Evolutionary conservation across 1,140 invertebrate genomes (phyloP), one percentile per base, ranked within the genome.

Genomic region (Nasonia longicornis): DNA sequence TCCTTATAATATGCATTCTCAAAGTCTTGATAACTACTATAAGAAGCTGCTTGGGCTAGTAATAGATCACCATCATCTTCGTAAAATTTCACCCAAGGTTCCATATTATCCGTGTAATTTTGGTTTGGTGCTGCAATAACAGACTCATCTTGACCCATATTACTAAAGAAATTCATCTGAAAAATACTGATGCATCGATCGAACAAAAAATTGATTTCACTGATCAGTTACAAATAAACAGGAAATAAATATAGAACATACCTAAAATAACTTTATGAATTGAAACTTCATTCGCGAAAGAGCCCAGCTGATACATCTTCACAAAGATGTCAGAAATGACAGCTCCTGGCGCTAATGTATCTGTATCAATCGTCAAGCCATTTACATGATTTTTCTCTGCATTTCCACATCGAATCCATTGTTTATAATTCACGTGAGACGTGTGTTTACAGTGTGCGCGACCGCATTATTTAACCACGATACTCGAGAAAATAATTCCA

Each of bases 11-110:
- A 77, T 12, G 31, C 58, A 11, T 45, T 77, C 38, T 77, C 75
- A 67, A 77, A 77, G 11, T 66, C 29, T 66, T 38, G 20, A 67
- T 26, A 77, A 42, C 3, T 67, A 2, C 4, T 7, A 29, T 77
- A 77, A 22, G 31, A 38, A 12, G 16, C 20, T 22, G 63, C 31
- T 42, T 66, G n/a, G 11, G 38, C 6, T n/a, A 77, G 22, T 45
- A 77, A 48, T n/a, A 6, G 3, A 38, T 77, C n/a, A 16, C 75
- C 75, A 66, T 77, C 63, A 8, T 77, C 35, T 26, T 77, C 11
- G 11, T 66, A 77, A 67, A 42, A 67, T 14, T 45, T 26, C 26
- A 48, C 11, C 75, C 75, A 77, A 35, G 45, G n/a, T 45, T 42
- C 70, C 20, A 67, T 67, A 31, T 14, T 67, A 26, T 67, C 66